A percentile compares a stretch with the other conserved stretches of the same genome.
Evolutionary conservation across 2,113 vertebrate genomes (phyloP).

Genomic region (Heterocephalus glaber): DNA sequence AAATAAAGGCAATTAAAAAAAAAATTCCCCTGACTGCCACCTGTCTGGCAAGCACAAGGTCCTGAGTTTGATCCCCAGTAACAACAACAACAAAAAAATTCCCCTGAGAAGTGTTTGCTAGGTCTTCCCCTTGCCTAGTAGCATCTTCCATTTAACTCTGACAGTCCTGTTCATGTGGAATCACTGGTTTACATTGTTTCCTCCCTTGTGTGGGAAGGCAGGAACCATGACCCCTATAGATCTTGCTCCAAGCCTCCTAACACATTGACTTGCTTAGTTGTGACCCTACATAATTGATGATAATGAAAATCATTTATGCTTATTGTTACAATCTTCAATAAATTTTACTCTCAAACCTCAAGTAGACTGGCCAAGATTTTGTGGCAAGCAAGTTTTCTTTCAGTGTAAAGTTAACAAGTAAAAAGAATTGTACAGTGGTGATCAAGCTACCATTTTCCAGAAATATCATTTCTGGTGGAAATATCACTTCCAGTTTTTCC

Average conservation of each 20-base stretch:
- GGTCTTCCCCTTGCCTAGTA: neutral
- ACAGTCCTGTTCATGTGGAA: neutral
- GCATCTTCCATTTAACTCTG: neutral
- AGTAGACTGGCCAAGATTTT: slow-evolving; percentile 14
- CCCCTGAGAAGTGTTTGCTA: neutral
- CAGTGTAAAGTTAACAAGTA: neutral
- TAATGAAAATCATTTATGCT: slow-evolving; percentile 6
- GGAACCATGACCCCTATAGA: neutral
- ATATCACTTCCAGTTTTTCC: neutral
- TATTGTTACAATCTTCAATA: neutral
- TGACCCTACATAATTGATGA: neutral
- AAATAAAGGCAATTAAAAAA: too few species aligned
- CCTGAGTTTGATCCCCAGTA: too few species aligned
- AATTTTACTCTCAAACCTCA: slow-evolving; percentile 14
- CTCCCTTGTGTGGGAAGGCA: neutral
- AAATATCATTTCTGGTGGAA: neutral
- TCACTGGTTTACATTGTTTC: neutral
- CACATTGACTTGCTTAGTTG: neutral
- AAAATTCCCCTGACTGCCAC: too few species aligned
- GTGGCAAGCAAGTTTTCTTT: neutral
- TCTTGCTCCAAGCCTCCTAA: neutral
- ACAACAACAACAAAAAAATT: too few species aligned
- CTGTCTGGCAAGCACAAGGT: too few species aligned
- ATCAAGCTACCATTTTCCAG: neutral
- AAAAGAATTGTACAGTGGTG: neutral